Evolutionary conservation across 92 coral and sea anemone species (phyloP), one percentile per base, ranked within the genome.

Genomic region (Chrysogorgia sp.): DNA sequence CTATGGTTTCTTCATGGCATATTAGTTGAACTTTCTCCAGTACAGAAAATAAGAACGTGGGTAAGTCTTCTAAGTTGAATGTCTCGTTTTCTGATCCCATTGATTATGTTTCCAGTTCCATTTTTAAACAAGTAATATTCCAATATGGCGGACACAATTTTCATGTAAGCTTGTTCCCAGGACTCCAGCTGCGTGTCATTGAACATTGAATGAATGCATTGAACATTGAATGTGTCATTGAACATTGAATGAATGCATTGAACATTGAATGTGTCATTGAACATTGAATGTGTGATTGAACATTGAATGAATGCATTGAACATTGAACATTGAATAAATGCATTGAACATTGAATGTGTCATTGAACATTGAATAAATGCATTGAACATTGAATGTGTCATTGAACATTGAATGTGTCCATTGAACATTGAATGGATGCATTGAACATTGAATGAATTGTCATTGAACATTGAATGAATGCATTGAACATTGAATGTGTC

Each of bases 31-130:
- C 67, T 24, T 80, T 33, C 34, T 68, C 88, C 65, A 84, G 58
- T 41, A 79, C 85, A 32, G 74, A 15, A 20, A 32, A 68, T 53
- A 84, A 58, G 79, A 84, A 69, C 19, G 34, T 63, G 13, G 75
- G 77, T 29, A 80, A 72, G n/a, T 80, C 85, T 58, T 58, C 81
- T 17, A 43, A 43, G 50, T 43, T 43, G 50, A 43, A 43, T 43
- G 50, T 43, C 50, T 43, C 50, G 17, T 17, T 43, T 43, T 43
- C 50, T 43, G 50, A 43, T 43, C 50, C 50, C 50, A 43, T 43
- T 43, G 10, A 8, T 9, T 43, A 8, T 8, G 50, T 60, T 15
- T 60, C 28, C 31, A 7, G 2, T 43, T 43, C 17, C 50, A 43
- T 8, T 17, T 43, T 17, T 43, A 9, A 17, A 43, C 17, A 17